These are phyloP conservation scores for Lasioglossum pauxillum DNA, from an alignment of 2,888 invertebrate species.

Conservation along the genomic window DNA sequence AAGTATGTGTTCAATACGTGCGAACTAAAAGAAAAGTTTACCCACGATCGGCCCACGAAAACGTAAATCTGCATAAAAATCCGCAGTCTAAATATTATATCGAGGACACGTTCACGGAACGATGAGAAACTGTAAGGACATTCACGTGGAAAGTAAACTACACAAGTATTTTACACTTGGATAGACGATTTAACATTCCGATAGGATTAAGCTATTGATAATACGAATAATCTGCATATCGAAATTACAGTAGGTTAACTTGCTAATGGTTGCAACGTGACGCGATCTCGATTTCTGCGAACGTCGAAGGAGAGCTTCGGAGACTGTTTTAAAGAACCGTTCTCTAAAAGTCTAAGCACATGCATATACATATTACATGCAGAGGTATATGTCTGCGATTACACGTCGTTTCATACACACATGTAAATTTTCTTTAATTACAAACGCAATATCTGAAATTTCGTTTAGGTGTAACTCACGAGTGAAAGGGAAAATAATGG, in stretches of 20 bases:
- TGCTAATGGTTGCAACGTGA: slow-evolving; percentile 24
- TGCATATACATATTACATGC: too few relatives aligned
- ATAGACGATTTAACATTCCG: slow-evolving; percentile 53
- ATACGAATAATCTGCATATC: slow-evolving; percentile 60
- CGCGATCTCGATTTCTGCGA: slow-evolving; percentile 21
- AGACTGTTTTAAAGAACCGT: neutral
- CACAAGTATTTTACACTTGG: slow-evolving; percentile 63
- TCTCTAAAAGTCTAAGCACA: neutral
- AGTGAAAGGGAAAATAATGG: neutral
- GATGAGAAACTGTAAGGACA: slow-evolving; percentile 41
- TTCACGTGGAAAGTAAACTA: slow-evolving; percentile 68
- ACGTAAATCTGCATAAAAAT: neutral
- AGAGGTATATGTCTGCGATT: neutral
- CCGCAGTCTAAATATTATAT: slow-evolving; percentile 4
- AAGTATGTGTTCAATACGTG: too few relatives aligned
- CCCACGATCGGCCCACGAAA: neutral
- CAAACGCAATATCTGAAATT: neutral
- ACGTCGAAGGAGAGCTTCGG: slow-evolving; percentile 30
- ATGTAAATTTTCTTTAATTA: neutral
- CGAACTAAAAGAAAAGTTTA: too few relatives aligned
- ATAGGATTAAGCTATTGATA: slow-evolving; percentile 62
- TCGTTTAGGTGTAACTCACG: neutral
- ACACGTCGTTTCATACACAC: neutral
- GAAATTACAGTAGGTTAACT: slow-evolving; percentile 48
- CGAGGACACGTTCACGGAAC: slow-evolving; percentile 46